Evolutionary conservation across 2,888 invertebrate species (phyloP).

Genomic region (Macrostomum cliftonense): DNA sequence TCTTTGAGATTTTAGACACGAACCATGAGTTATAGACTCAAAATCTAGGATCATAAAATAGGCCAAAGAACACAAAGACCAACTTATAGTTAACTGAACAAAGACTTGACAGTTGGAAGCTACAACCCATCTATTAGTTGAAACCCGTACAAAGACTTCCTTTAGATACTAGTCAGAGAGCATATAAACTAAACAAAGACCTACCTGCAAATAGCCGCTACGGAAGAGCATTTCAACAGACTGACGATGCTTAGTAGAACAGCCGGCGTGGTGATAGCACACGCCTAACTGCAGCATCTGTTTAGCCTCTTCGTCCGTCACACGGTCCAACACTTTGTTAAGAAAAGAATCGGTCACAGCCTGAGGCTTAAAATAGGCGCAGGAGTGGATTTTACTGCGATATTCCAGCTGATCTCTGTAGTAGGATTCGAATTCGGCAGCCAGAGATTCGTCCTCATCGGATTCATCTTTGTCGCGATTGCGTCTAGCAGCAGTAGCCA

Average conservation of each 20-base stretch:
- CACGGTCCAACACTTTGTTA: neutral
- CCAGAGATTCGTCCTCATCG: neutral
- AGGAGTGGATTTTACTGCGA: neutral
- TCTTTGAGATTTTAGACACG: no score
- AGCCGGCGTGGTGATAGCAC: constrained; percentile 6
- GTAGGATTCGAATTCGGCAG: constrained; percentile 3
- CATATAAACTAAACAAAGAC: constrained; percentile 1
- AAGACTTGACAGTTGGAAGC: no score
- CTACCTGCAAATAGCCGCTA: neutral
- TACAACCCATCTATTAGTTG: no score
- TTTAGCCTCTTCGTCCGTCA: neutral
- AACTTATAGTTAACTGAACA: no score
- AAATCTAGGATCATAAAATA: no score
- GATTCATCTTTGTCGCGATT: neutral
- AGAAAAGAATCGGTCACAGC: neutral
- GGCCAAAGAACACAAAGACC: no score
- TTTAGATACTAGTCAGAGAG: no score
- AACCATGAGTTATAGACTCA: no score
- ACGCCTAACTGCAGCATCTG: constrained; percentile 1
- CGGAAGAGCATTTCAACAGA: constrained; percentile 7
- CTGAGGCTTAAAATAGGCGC: neutral
- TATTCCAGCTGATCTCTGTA: constrained; percentile 1
- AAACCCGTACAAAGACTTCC: no score
- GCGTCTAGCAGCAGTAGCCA: neutral
- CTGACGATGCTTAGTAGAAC: neutral